Evolutionary conservation across 2,797 vertebrate genomes (phyloP), one percentile per base, ranked within the genome.

Genomic region (Aulostomus chinensis): DNA sequence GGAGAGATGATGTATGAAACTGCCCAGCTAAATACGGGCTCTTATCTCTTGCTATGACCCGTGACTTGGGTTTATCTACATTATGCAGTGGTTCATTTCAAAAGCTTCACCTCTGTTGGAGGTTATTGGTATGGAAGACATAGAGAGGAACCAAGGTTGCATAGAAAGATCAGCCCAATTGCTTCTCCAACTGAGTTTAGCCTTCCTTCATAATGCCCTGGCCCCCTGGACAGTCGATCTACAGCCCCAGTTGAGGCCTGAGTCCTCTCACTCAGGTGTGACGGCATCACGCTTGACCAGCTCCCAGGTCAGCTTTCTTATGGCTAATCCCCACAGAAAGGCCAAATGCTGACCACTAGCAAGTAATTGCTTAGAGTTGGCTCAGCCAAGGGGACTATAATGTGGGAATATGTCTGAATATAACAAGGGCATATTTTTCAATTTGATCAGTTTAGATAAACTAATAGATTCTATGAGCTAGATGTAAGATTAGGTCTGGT

Each of bases 241-340:
- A 49, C 36, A 62, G 45, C 62, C 43, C 26, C 3, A 25, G 50
- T 65, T 4, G 5, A 63, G 60, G 45, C 49, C 46, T 20, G 29
- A 67, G 62, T 60, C 58, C 66, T 78, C 48, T 64, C 59, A 62
- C 42, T 82, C 74, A 85, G 77, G 76, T 79, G 69, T 72, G 68
- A 86, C 75, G 42, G 62, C 63, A 84, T 72, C 73, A 78, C 35
- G 30, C 74, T 58, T 66, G 78, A 70, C 74, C 73, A 57, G 61
- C 71, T 81, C 50, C 55, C 55, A 68, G 77, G 83, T 86, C 86
- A 88, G 84, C 83, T 76, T 76, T 84, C 79, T 76, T 43, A 42
- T 30, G 7, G 16, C 54, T 85, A 88, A 88, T 87, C 78, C 74
- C 67, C 58, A 67, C 43, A 83, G 69, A 85, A 76, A 82, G 59